Evolutionary conservation across 2,113 vertebrate genomes (phyloP), one percentile per base, ranked within the genome.

Genomic region (Meleagris gallopavo): DNA sequence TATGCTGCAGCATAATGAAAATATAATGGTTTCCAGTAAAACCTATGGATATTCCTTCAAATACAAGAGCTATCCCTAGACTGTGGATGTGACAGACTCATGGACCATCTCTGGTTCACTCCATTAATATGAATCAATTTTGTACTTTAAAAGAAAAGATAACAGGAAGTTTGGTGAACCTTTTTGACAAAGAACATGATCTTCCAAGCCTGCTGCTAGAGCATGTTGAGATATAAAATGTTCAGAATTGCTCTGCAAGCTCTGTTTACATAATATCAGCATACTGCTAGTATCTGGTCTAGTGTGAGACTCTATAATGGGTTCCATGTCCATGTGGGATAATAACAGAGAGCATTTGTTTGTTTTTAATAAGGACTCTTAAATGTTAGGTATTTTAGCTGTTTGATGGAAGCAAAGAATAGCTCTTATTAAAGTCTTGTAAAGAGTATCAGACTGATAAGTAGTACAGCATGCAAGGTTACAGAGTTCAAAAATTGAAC

Each of bases 301-400:
- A 18, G 13, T 0, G 0, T 27, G n/a, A 54, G 30, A 22, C 2
- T 65, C 11, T 69, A 60, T 55, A 82, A 38, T 19, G 11, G 27
- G 81, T 76, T 57, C 30, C 11, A 55, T 11, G 5, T 24, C 54
- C 88, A 4, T 36, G 20, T 75, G 9, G 6, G 7, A 69, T 38
- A 75, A 82, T 29, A 82, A 69, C 13, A 36, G 79, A 52, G 6
- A 57, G 2, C 25, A 29, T 40, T 29, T 1, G 10, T 52, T 73
- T 64, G 1, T 1, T 58, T 86, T 45, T n/a, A 89, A 27, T 43
- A 71, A 60, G 32, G 41, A 62, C 6, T 58, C 38, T 41, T 38
- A 17, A 34, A 55, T 21, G 3, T 29, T 54, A 15, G 45, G 27
- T 62, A 57, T 88, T 79, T 64, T 21, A 69, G 43, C 32, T 43